phyloP scores from a whole-genome alignment of 1,140 invertebrate genomes.

The Zaprionus capensis region DNA sequence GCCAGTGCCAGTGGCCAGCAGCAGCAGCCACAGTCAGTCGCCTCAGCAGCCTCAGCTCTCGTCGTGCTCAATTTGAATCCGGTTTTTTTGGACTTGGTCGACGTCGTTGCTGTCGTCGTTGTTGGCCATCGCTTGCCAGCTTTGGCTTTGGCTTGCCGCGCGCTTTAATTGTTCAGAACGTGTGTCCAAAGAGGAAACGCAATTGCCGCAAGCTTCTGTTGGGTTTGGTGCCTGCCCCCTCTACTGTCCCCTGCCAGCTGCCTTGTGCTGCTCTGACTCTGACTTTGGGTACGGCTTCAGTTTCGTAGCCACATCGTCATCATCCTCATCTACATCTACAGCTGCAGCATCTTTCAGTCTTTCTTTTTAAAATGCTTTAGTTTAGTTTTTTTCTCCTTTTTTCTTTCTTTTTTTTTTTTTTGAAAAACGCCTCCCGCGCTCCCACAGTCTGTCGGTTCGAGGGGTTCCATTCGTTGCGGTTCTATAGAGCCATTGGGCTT shows the following conservation, averaged over 20 bases:
- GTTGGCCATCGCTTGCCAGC: constrained; percentile 58
- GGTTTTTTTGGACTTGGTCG: constrained; percentile 62
- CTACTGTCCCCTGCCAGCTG: background rate
- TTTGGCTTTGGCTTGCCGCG: constrained; percentile 57
- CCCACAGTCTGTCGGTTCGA: constrained; percentile 51
- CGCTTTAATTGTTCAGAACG: constrained; percentile 78
- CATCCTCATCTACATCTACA: constrained; percentile 62
- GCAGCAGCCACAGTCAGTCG: constrained; percentile 39
- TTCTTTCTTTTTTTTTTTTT: constrained; percentile 34
- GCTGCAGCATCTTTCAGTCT: constrained; percentile 45
- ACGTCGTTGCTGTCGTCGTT: constrained; percentile 38
- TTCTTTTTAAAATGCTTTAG: constrained; percentile 76
- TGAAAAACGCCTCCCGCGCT: constrained; percentile 76
- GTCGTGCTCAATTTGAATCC: constrained; percentile 75
- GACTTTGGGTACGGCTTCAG: constrained; percentile 30
- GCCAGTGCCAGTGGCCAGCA: constrained; percentile 77
- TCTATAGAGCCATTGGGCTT: constrained; percentile 76
- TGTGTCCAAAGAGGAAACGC: constrained; percentile 76
- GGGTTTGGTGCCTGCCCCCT: constrained; percentile 33
- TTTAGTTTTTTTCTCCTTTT: constrained; percentile 48
- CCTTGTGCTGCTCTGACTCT: background rate
- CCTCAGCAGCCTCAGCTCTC: constrained; percentile 44
- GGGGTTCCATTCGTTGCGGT: constrained; percentile 52
- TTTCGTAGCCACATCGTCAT: constrained; percentile 52
- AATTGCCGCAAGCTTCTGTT: constrained; percentile 83